Conservation (phyloP, 2,888 invertebrate genomes). For the Monochamus alternatus region DNA sequence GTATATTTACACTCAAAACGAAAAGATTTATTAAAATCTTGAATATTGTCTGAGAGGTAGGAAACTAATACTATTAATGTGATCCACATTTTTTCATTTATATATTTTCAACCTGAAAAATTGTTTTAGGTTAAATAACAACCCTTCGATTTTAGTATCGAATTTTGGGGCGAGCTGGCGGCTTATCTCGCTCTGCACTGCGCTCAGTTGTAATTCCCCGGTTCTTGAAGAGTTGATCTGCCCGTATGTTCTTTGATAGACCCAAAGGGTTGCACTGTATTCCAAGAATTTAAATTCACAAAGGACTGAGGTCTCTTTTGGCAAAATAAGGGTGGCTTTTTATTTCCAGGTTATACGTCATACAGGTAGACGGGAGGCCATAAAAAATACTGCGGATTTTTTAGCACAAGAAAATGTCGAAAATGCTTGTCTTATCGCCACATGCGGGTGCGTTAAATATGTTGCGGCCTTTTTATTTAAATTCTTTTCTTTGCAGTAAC, state of each 20-base stretch:
- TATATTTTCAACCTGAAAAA: no score
- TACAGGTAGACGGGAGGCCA: slow-evolving; percentile 45
- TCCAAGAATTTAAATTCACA: slow-evolving; percentile 54
- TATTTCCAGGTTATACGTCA: slow-evolving; percentile 39
- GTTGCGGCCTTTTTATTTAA: slow-evolving; percentile 26
- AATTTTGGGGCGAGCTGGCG: not conserved
- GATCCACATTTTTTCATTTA: no score
- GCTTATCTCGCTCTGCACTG: not conserved
- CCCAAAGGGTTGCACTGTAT: slow-evolving; percentile 48
- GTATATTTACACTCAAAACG: no score
- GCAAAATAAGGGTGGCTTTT: slow-evolving; percentile 41
- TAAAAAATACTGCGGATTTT: slow-evolving; percentile 48
- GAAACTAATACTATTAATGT: no score
- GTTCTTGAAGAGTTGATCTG: slow-evolving; percentile 38
- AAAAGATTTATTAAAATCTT: no score
- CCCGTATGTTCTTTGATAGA: slow-evolving; percentile 52
- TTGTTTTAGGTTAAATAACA: no score
- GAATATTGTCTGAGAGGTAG: no score
- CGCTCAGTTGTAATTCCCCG: slow-evolving; percentile 19
- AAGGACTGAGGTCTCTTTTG: slow-evolving; percentile 51
- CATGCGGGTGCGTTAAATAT: slow-evolving; percentile 23
- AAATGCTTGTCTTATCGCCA: slow-evolving; percentile 8
- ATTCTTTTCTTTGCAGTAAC: not conserved
- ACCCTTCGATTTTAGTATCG: no score
- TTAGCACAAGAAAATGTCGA: slow-evolving; percentile 17